Evolutionary conservation across 2,888 invertebrate genomes (phyloP), one percentile per base, ranked within the genome.

Genomic region (Clanis bilineata): DNA sequence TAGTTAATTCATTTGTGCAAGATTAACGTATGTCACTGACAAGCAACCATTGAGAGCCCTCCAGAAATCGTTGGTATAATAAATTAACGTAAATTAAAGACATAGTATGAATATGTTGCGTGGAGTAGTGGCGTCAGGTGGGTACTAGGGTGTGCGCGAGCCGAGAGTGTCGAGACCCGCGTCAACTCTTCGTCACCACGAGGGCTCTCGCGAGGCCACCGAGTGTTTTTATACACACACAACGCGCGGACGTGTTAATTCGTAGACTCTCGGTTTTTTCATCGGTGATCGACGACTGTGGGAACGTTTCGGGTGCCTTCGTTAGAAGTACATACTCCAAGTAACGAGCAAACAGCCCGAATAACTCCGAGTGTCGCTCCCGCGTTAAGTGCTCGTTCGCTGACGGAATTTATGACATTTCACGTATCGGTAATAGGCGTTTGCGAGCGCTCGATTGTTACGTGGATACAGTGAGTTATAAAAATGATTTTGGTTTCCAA

Each of bases 141-240:
- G 9, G 36, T 36, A 36, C 36, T 36, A 69, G 71, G 71, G 67
- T 71, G 68, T 69, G 72, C 68, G 70, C 41, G 41, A 18, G 18
- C 41, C 41, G 9, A 15, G 15, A 15, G 41, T 36, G 36, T 70
- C 65, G 67, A 64, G 69, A 65, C 71, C 69, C 62, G 59, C 72
- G 86, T 85, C 88, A 83, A 83, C 89, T 77, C 90, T 88, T 79
- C 80, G 87, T 90, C 91, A 89, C 80, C 77, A 85, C 77, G 82
- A 91, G 91, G 73, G 90, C 90, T 77, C 91, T 90, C 83, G 83
- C 79, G 77, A 67, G 79, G 79, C 84, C 82, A 77, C 85, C 82
- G 85, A 90, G 90, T 90, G 91, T 91, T 91, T 91, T 91, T 88
- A 81, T 90, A 90, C 86, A 89, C 86, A 88, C 86, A 88, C 87